phyloP scores from a whole-genome alignment of 1,140 invertebrate species.

The Drosophila pachea region DNA sequence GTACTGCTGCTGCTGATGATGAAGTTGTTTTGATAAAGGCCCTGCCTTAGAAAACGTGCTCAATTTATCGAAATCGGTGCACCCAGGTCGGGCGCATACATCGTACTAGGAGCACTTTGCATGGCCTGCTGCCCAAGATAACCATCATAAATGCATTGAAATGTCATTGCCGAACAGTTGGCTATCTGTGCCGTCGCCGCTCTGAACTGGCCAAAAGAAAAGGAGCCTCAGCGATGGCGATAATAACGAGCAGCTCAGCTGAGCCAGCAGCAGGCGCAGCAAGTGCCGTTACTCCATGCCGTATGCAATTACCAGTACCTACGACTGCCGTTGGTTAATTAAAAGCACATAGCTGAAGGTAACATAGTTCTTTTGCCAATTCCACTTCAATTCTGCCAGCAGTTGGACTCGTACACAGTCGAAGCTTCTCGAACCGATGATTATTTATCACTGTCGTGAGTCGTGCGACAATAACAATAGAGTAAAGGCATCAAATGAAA shows the following conservation, averaged over 20 bases:
- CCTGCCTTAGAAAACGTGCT: conserved; percentile 74
- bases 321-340: conserved; percentile 69
- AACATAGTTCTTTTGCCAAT: conserved; percentile 20
- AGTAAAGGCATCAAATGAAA: conserved; percentile 20
- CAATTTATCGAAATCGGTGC: conserved; percentile 78
- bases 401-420: conserved; percentile 20
- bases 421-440: conserved; percentile 52
- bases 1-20: conserved; percentile 27
- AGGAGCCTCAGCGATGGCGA: conserved; percentile 48
- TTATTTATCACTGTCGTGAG: conserved; percentile 77
- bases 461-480: conserved; percentile 75
- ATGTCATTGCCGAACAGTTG: conserved; percentile 74
- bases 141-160: conserved; percentile 78
- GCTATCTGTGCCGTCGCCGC: conserved; percentile 52
- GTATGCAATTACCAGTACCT: conserved; percentile 73
- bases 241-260: conserved; percentile 52
- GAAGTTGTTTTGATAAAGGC: conserved; percentile 63
- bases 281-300: conserved; percentile 62
- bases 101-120: conserved; percentile 61
- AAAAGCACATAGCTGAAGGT: conserved; percentile 48
- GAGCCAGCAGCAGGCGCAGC: conserved; percentile 28
- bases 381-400: conserved; percentile 4
- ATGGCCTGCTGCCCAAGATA: conserved; percentile 61
- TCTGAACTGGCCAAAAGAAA: conserved; percentile 42
- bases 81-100: conserved; percentile 1